Evolutionary conservation across 2,888 invertebrate species (phyloP).

Genomic region (Iselma pallidipennis): DNA sequence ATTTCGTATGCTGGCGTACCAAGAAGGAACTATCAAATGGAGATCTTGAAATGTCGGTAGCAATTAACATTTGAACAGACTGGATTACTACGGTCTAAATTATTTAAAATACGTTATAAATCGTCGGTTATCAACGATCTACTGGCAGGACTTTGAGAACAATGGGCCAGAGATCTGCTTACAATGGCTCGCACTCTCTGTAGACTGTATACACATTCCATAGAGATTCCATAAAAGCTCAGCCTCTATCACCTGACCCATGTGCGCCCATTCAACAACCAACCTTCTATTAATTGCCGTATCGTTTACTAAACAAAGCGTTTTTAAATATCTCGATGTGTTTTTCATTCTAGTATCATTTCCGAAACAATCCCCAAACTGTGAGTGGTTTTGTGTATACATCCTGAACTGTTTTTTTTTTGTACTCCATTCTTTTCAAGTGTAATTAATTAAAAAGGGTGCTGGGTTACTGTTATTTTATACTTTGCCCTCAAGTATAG

Average conservation of each 20-base stretch:
- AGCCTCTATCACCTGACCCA: constrained; percentile 8
- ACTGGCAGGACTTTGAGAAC: constrained; percentile 39
- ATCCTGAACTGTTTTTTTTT: constrained; percentile 13
- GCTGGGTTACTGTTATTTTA: constrained; percentile 23
- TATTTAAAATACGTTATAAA: constrained; percentile 48
- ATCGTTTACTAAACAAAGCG: constrained; percentile 20
- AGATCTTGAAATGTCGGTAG: constrained; percentile 37
- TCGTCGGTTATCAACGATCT: constrained; percentile 45
- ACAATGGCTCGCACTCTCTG: constrained; percentile 43
- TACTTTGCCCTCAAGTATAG: constrained; percentile 8
- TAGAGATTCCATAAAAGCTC: not conserved
- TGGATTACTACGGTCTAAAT: constrained; percentile 43
- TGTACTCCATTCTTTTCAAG: constrained; percentile 18
- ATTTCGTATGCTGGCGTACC: constrained; percentile 39
- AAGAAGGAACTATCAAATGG: constrained; percentile 32
- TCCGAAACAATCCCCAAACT: constrained; percentile 14
- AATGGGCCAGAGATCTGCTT: constrained; percentile 47
- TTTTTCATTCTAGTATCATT: constrained; percentile 15
- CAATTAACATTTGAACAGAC: constrained; percentile 40
- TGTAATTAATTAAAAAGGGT: constrained; percentile 27
- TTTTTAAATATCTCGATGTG: constrained; percentile 3
- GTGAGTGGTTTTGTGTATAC: constrained; percentile 23
- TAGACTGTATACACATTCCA: constrained; percentile 34
- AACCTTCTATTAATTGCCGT: constrained; percentile 27
- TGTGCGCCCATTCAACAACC: constrained; percentile 7